Percentiles rank a stretch among this genome's conserved stretches.
These are phyloP conservation scores for Pentamera pediparva DNA, from an alignment of 53 echinoderm and acorn worm genomes.

Conservation along the genomic window DNA sequence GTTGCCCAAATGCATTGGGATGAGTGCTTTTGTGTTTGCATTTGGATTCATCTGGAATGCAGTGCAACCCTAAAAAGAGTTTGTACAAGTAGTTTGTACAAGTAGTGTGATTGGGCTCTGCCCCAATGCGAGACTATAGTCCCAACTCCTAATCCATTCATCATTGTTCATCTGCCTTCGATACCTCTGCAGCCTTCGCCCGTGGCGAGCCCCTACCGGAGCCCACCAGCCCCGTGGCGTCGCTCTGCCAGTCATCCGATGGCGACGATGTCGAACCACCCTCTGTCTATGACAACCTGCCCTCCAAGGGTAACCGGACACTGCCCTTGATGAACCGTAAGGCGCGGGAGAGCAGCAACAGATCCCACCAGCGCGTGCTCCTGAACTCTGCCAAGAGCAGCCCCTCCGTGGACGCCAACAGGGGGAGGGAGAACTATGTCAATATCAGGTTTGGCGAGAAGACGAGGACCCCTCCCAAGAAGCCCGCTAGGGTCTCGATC, in stretches of 20 bases:
- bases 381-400: neutral
- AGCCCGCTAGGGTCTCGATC: conserved; percentile 73
- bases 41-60: too few relatives aligned
- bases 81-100: too few relatives aligned
- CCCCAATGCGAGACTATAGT: too few relatives aligned
- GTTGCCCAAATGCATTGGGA: too few relatives aligned
- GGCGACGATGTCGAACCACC: conserved; percentile 32
- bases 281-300: conserved; percentile 59
- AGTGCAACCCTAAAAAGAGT: too few relatives aligned
- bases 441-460: conserved; percentile 20
- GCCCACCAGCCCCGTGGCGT: conserved; percentile 2
- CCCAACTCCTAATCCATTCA: too few relatives aligned
- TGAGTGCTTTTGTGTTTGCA: too few relatives aligned
- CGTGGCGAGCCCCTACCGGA: conserved; percentile 16
- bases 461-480: conserved; percentile 58
- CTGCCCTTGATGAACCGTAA: conserved; percentile 1
- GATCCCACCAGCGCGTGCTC: conserved; percentile 11
- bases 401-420: neutral
- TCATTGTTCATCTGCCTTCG: neutral
- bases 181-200: conserved; percentile 15
- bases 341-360: neutral
- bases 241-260: conserved; percentile 13
- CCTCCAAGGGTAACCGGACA: conserved; percentile 15
- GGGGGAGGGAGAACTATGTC: conserved; percentile 10
- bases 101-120: too few relatives aligned